Evolutionary conservation across 2,113 vertebrate genomes (phyloP).

Genomic region (Morone saxatilis): DNA sequence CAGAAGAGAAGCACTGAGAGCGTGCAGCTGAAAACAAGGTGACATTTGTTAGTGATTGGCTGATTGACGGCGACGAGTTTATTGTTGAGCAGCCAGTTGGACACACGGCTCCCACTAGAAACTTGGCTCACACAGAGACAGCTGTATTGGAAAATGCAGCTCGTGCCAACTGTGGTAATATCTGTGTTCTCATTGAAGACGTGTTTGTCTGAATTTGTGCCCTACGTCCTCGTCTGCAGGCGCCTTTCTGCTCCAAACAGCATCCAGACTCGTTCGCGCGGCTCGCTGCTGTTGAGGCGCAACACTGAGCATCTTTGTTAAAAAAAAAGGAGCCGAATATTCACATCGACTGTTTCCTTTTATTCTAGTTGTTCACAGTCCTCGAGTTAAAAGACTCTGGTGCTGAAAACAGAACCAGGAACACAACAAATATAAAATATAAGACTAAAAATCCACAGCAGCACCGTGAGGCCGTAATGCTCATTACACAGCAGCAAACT

Average conservation of each 20-base stretch:
- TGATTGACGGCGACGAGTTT: slow-evolving; percentile 63
- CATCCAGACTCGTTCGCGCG: slow-evolving; percentile 16
- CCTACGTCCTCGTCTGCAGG: slow-evolving; percentile 37
- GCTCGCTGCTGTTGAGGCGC: neutral
- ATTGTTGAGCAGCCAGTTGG: slow-evolving; percentile 73
- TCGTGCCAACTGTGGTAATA: slow-evolving; percentile 41
- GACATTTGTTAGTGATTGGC: slow-evolving; percentile 53
- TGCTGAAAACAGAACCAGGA: neutral
- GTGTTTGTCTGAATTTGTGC: slow-evolving; percentile 48
- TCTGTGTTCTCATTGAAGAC: slow-evolving; percentile 39
- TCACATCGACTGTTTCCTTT: slow-evolving; percentile 9
- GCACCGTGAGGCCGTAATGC: neutral
- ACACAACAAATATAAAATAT: neutral
- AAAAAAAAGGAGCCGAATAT: neutral
- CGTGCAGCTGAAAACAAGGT: slow-evolving; percentile 66
- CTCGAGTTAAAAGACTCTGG: neutral
- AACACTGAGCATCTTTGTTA: slow-evolving; percentile 19
- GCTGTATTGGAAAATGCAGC: slow-evolving; percentile 56
- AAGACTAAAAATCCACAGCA: neutral
- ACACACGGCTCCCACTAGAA: slow-evolving; percentile 39
- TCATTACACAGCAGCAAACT: neutral
- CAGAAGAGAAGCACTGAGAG: slow-evolving; percentile 38
- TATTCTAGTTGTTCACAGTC: neutral
- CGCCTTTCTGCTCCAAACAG: slow-evolving; percentile 30
- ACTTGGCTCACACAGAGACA: slow-evolving; percentile 53